These are phyloP conservation scores for Borostomias antarcticus DNA, from an alignment of 2,797 vertebrate genomes.

Conservation along the genomic window DNA sequence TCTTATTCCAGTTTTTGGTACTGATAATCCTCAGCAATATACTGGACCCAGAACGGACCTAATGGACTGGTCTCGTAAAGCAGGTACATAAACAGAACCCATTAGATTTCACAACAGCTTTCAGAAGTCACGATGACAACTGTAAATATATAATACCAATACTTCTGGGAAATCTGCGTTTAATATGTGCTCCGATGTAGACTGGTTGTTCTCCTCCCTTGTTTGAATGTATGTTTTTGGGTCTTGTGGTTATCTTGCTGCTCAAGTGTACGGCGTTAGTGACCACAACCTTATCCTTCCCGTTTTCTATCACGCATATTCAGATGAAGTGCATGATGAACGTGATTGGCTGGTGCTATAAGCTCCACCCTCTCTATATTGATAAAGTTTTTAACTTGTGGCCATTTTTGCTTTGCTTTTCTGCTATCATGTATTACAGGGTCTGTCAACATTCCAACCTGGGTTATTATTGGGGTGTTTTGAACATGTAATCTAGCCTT, in stretches of 20 bases:
- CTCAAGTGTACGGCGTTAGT: constrained; percentile 52
- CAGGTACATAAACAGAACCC: too few relatives aligned
- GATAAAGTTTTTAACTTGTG: too few relatives aligned
- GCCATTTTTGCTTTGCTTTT: background rate
- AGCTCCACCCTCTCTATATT: too few relatives aligned
- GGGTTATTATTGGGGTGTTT: background rate
- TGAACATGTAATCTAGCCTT: background rate
- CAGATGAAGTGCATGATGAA: constrained; percentile 56
- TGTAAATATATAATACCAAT: too few relatives aligned
- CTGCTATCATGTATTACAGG: background rate
- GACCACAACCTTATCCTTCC: constrained; percentile 57
- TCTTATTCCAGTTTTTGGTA: too few relatives aligned
- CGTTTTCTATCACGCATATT: constrained; percentile 42
- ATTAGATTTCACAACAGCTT: too few relatives aligned
- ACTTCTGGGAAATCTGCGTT: constrained; percentile 54
- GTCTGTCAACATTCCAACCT: background rate
- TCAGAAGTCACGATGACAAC: too few relatives aligned
- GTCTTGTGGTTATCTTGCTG: constrained; percentile 49
- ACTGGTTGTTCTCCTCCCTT: constrained; percentile 39
- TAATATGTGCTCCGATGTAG: constrained; percentile 26
- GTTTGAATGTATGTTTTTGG: constrained; percentile 37
- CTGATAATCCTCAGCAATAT: too few relatives aligned
- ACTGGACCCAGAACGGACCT: too few relatives aligned
- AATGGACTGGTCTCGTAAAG: too few relatives aligned
- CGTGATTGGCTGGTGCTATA: constrained; percentile 17